These are phyloP conservation scores for Drosophila bipectinata DNA, from an alignment of 1,140 invertebrate genomes.

Conservation along the genomic window DNA sequence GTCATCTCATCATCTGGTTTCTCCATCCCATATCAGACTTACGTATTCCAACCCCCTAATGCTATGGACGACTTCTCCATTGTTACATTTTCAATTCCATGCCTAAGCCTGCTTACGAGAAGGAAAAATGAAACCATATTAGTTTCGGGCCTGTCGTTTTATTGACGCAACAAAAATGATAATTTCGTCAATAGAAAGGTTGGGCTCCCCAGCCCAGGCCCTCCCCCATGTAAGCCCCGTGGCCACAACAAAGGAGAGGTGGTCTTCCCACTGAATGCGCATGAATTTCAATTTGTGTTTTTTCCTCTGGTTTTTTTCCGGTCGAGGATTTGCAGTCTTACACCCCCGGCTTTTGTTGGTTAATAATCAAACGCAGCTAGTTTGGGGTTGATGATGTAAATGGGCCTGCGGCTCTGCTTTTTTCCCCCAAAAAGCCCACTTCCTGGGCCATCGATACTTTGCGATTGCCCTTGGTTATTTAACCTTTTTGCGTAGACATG, in stretches of 20 bases:
- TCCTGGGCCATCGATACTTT: slow-evolving; percentile 61
- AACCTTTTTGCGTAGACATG: slow-evolving; percentile 73
- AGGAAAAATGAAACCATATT: slow-evolving; percentile 51
- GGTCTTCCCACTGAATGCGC: slow-evolving; percentile 55
- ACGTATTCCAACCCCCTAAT: slow-evolving; percentile 18
- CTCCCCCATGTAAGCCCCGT: slow-evolving; percentile 27
- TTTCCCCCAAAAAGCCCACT: neutral
- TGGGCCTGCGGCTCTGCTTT: slow-evolving; percentile 33
- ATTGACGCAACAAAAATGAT: slow-evolving; percentile 81
- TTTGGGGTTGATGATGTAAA: slow-evolving; percentile 54
- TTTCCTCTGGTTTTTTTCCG: slow-evolving; percentile 2
- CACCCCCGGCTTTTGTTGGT: slow-evolving; percentile 34
- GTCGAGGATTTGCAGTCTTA: slow-evolving; percentile 59
- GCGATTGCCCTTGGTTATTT: slow-evolving; percentile 75
- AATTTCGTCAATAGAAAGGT: slow-evolving; percentile 72
- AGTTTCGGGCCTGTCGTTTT: slow-evolving; percentile 78
- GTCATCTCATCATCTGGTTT: slow-evolving; percentile 39
- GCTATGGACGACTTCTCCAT: neutral
- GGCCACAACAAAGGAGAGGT: slow-evolving; percentile 15
- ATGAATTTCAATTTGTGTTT: slow-evolving; percentile 74
- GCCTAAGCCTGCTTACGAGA: slow-evolving; percentile 63
- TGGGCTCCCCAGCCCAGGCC: neutral
- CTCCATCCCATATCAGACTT: slow-evolving; percentile 50
- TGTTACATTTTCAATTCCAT: slow-evolving; percentile 62
- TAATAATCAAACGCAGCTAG: slow-evolving; percentile 69